phyloP scores from a whole-genome alignment of 1,140 invertebrate genomes.

The Leptopilina clavipes region DNA sequence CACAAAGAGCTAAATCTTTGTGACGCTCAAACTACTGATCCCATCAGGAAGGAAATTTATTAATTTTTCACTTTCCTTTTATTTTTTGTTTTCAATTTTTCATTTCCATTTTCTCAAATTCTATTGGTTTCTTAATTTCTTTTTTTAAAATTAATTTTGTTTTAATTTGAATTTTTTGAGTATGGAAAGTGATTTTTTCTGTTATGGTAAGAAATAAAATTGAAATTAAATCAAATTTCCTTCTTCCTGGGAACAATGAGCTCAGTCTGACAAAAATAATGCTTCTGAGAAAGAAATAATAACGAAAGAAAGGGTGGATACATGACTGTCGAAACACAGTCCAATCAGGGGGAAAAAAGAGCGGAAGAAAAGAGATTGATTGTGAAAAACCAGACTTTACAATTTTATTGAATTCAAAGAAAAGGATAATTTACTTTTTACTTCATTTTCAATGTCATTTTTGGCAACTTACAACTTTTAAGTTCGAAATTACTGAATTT shows the following conservation, averaged over 20 bases:
- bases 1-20: conserved; percentile 24
- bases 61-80: conserved; percentile 1
- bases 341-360: not conserved
- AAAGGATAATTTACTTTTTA: too few species aligned
- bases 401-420: too few species aligned
- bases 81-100: not conserved
- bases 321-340: conserved; percentile 47
- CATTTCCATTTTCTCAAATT: too few species aligned
- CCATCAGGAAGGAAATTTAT: not conserved
- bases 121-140: too few species aligned
- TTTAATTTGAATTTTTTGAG: not conserved
- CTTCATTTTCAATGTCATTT: too few species aligned
- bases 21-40: conserved; percentile 8
- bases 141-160: too few species aligned
- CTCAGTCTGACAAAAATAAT: conserved; percentile 28
- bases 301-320: conserved; percentile 33
- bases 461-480: too few species aligned
- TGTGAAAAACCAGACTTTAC: not conserved
- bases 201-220: not conserved
- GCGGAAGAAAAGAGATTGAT: not conserved
- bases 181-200: not conserved
- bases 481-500: too few species aligned
- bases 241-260: conserved; percentile 19
- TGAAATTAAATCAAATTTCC: not conserved
- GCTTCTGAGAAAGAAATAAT: too few species aligned